phyloP scores from a whole-genome alignment of 1,140 invertebrate genomes.

The fruit fly (Drosophila melanogaster) region Release_6_plus_ISO1_MT NT_033779.5:5796501-5797000 shows the following conservation, averaged over 20 bases:
- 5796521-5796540: background rate
- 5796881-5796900: background rate
- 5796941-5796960: background rate
- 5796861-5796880: background rate
- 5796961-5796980: too few relatives aligned
- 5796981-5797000: background rate
- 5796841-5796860: background rate
- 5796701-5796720: background rate
- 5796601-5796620: conserved; percentile 53
- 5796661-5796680: conserved; percentile 40
- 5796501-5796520: background rate
- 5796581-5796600: conserved; percentile 21
- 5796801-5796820: conserved; percentile 49
- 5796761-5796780: conserved; percentile 54
- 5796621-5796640: conserved; percentile 45
- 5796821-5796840: conserved; percentile 36
- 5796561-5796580: conserved; percentile 65
- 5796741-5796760: conserved; percentile 20
- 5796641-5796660: conserved; percentile 60
- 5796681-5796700: background rate
- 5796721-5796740: background rate
- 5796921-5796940: background rate
- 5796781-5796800: conserved; percentile 67
- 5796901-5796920: background rate
- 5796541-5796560: conserved; percentile 57